Percentiles rank a stretch among this genome's conserved stretches.
Evolutionary conservation across 2,113 vertebrate species (phyloP).

Genomic region (Dolichotis patagonum): DNA sequence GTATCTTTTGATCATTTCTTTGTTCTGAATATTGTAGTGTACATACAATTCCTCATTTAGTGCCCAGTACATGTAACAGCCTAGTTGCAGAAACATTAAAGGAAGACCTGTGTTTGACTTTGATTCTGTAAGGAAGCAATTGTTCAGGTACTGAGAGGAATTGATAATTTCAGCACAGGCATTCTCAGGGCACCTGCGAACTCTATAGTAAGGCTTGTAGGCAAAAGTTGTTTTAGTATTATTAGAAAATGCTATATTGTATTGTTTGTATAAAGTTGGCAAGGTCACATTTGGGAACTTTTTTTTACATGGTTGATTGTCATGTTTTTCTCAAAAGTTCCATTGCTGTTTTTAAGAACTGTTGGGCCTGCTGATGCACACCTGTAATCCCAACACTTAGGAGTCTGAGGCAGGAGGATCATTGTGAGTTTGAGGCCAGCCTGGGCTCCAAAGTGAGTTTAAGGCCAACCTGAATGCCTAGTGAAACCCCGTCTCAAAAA

Average conservation of each 20-base stretch:
- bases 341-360: slow-evolving; percentile 30
- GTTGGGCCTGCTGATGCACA: too few species aligned
- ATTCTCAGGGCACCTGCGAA: neutral
- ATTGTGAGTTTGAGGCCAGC: too few species aligned
- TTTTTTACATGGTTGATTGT: neutral
- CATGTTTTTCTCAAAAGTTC: slow-evolving; percentile 4
- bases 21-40: neutral
- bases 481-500: too few species aligned
- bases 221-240: slow-evolving; percentile 9
- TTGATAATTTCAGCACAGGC: slow-evolving; percentile 21
- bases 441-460: too few species aligned
- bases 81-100: neutral
- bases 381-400: too few species aligned
- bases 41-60: neutral
- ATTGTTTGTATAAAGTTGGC: slow-evolving; percentile 26
- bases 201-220: neutral
- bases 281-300: slow-evolving; percentile 6
- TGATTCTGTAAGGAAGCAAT: slow-evolving; percentile 16
- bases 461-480: too few species aligned
- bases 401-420: too few species aligned
- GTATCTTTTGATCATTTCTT: neutral
- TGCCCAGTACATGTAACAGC: neutral
- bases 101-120: neutral
- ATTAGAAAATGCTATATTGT: slow-evolving; percentile 26
- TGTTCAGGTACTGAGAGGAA: slow-evolving; percentile 31